phyloP scores from a whole-genome alignment of 2,888 invertebrate species.

The Nephrotoma flavescens region DNA sequence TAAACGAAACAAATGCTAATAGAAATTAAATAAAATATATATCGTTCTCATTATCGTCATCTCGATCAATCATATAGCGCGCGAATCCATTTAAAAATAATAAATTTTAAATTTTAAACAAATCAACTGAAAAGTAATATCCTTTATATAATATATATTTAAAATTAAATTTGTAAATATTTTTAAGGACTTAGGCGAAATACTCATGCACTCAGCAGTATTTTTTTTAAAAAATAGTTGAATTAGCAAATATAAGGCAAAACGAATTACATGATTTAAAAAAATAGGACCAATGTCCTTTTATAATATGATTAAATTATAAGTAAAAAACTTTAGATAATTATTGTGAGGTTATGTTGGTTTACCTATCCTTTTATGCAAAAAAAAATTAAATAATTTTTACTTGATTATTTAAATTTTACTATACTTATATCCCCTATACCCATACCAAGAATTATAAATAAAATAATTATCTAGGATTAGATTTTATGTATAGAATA shows the following conservation, averaged over 20 bases:
- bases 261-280: background rate
- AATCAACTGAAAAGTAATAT: background rate
- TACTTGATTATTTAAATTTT: background rate
- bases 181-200: background rate
- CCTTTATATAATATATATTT: background rate
- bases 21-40: background rate
- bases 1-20: background rate
- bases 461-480: background rate
- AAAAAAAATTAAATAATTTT: background rate
- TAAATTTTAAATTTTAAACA: background rate
- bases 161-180: background rate
- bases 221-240: background rate
- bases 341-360: background rate
- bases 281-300: background rate
- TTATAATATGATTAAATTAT: background rate
- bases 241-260: background rate
- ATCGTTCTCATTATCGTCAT: background rate
- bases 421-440: background rate
- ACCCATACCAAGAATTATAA: background rate
- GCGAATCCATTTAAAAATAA: background rate
- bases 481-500: background rate
- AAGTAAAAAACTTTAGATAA: background rate
- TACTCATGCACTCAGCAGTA: background rate
- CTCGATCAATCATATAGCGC: background rate
- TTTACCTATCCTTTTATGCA: background rate